Conservation (phyloP, 2,797 vertebrate species). For the Morus bassanus region DNA sequence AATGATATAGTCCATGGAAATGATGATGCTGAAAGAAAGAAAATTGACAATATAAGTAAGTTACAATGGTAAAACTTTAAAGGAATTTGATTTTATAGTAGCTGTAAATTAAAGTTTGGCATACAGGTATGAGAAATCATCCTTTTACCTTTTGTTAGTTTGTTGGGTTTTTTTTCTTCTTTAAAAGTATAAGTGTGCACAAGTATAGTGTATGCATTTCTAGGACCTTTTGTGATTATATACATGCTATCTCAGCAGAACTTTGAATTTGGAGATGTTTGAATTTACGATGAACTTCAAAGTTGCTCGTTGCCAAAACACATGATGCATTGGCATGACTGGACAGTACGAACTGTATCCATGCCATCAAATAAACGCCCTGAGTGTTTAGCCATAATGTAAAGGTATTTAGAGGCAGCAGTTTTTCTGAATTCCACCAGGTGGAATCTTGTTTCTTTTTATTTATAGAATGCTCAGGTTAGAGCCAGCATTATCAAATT, state of each 20-base stretch:
- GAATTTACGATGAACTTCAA: not conserved
- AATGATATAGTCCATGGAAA: conserved; percentile 62
- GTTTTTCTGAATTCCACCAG: not conserved
- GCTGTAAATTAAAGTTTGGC: not conserved
- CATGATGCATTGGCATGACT: not conserved
- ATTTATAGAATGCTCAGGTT: not conserved
- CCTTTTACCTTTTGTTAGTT: not conserved
- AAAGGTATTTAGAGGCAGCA: not conserved
- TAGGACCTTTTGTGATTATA: not conserved
- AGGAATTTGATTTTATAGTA: not conserved
- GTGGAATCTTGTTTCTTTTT: not conserved
- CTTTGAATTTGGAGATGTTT: not conserved
- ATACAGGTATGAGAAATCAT: not conserved
- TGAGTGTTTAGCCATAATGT: not conserved
- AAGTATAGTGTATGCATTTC: not conserved
- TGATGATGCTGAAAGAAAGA: conserved; percentile 53
- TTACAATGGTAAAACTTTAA: not conserved
- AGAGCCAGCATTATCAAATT: not conserved
- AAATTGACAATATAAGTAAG: conserved; percentile 83
- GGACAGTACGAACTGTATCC: not conserved
- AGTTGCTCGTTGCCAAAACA: not conserved
- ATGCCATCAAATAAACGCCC: not conserved
- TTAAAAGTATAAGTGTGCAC: not conserved
- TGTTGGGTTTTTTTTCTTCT: not conserved
- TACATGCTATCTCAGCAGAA: not conserved